Evolutionary conservation across 2,797 vertebrate genomes (phyloP).

Genomic region (Oreochromis mossambicus): DNA sequence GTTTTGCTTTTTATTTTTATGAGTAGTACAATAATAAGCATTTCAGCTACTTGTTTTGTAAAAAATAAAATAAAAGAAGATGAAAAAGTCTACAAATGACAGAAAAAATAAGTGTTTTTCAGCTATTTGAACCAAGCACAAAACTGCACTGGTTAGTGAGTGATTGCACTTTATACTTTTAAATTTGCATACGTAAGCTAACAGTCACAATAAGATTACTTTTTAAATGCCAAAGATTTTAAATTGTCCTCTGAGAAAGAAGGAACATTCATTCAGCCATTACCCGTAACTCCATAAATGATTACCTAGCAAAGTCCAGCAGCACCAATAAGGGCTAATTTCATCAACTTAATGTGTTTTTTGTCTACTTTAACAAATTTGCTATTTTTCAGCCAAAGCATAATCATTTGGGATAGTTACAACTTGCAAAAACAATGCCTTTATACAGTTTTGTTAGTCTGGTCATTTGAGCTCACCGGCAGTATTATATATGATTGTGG

Average conservation of each 20-base stretch:
- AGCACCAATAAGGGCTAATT: slow-evolving; percentile 15
- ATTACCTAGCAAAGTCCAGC: slow-evolving; percentile 6
- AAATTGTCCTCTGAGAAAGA: background rate
- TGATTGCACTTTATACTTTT: slow-evolving; percentile 1
- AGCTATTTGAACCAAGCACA: background rate
- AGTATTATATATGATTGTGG: background rate
- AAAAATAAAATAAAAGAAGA: background rate
- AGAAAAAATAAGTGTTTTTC: background rate
- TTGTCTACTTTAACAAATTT: background rate
- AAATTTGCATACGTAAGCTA: background rate
- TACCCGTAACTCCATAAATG: background rate
- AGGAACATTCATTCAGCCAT: background rate
- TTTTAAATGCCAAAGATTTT: background rate
- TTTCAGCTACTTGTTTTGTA: background rate
- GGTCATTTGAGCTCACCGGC: slow-evolving; percentile 12
- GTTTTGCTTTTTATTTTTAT: background rate
- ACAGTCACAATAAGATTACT: background rate
- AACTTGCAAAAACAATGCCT: background rate
- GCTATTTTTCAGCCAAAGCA: background rate
- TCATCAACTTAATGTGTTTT: slow-evolving; percentile 11
- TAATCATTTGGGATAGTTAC: slow-evolving; percentile 22
- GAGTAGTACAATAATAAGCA: background rate
- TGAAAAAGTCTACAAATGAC: background rate
- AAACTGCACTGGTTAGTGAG: background rate
- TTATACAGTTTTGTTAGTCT: background rate